These are phyloP conservation scores for Lycocerus yunnanus DNA, from an alignment of 2,888 invertebrate genomes.

Conservation along the genomic window DNA sequence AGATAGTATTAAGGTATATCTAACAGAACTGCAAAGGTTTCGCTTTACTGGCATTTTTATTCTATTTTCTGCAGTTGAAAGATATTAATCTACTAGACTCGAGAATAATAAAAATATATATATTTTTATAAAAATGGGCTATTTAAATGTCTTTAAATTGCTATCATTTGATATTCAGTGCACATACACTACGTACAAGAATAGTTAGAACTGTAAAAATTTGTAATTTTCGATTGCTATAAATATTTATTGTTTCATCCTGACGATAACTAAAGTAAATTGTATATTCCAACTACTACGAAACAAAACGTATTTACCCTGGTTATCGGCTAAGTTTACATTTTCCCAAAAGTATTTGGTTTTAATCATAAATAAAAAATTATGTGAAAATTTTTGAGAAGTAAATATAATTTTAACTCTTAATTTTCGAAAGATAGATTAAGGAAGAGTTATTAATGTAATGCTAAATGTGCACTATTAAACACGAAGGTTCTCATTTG, in stretches of 20 bases:
- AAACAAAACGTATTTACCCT: too few relatives aligned
- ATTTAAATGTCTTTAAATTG: background rate
- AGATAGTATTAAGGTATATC: background rate
- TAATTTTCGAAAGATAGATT: background rate
- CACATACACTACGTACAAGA: too few relatives aligned
- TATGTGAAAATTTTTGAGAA: background rate
- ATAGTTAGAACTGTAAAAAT: too few relatives aligned
- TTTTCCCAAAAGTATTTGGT: too few relatives aligned
- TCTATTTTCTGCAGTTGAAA: background rate
- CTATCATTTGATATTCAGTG: too few relatives aligned
- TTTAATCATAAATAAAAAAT: too few relatives aligned
- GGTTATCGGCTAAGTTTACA: too few relatives aligned
- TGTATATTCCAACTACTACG: too few relatives aligned
- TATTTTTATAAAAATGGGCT: background rate
- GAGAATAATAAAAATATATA: background rate
- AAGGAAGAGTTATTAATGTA: background rate
- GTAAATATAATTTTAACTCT: background rate
- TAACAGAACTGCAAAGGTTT: background rate
- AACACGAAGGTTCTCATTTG: background rate
- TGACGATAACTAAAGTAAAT: too few relatives aligned
- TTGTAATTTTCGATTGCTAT: too few relatives aligned
- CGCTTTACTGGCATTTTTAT: background rate
- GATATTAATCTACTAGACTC: background rate
- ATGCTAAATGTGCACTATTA: background rate
- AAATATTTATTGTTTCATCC: too few relatives aligned